A percentile compares a stretch with the other conserved stretches of the same genome.
Conservation (phyloP, 2,888 invertebrate species). For the Azorinus chamasolen region DNA sequence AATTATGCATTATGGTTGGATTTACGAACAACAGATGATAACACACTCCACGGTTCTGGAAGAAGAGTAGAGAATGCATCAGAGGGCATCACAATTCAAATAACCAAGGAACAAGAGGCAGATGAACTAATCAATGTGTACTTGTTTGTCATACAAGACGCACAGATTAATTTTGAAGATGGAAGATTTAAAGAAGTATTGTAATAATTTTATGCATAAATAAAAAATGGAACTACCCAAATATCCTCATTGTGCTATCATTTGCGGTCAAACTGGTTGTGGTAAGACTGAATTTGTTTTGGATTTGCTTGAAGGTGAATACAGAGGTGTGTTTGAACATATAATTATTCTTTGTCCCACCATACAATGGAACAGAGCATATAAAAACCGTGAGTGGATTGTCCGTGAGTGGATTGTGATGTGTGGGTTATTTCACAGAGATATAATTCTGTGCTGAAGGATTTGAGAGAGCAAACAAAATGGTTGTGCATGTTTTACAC, state of each 20-base stretch:
- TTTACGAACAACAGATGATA: constrained; percentile 47
- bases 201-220: constrained; percentile 26
- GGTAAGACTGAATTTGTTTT: constrained; percentile 49
- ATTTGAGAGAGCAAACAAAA: constrained; percentile 55
- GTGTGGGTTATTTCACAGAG: constrained; percentile 59
- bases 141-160: constrained; percentile 56
- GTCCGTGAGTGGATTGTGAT: constrained; percentile 25
- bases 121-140: constrained; percentile 38
- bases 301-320: constrained; percentile 37
- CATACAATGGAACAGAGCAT: constrained; percentile 40
- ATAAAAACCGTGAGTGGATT: constrained; percentile 34
- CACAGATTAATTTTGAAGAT: constrained; percentile 57
- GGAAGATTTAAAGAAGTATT: constrained; percentile 35
- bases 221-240: constrained; percentile 33
- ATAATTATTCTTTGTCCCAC: constrained; percentile 55
- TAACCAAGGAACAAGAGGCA: constrained; percentile 43
- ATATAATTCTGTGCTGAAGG: constrained; percentile 59
- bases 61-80: constrained; percentile 52
- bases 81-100: constrained; percentile 54
- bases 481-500: constrained; percentile 55
- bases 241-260: constrained; percentile 47
- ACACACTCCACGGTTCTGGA: constrained; percentile 53
- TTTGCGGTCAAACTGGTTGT: constrained; percentile 50
- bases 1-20: constrained; percentile 49
- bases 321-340: constrained; percentile 31